A percentile compares a stretch with the other conserved stretches of the same genome.
Evolutionary conservation across 1,140 invertebrate species (phyloP).

Genomic region (Drosophila baimaii): DNA sequence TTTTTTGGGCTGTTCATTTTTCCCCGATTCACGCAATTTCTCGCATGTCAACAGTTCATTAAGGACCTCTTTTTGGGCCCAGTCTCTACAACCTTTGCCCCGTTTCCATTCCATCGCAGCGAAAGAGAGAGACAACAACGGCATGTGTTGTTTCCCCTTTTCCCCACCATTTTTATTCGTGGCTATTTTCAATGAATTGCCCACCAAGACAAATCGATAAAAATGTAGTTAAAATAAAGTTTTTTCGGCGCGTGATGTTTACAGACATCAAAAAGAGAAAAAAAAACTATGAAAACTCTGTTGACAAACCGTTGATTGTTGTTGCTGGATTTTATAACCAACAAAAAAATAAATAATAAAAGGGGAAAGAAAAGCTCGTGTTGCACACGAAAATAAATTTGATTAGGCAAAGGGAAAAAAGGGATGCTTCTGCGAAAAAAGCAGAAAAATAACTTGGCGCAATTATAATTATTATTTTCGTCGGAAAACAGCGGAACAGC

Average conservation of each 20-base stretch:
- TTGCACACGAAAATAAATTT: slow-evolving; percentile 60
- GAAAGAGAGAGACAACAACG: slow-evolving; percentile 49
- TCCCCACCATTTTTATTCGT: slow-evolving; percentile 16
- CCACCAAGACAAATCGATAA: slow-evolving; percentile 66
- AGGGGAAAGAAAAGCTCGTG: slow-evolving; percentile 18
- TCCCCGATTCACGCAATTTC: slow-evolving; percentile 68
- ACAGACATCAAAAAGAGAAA: slow-evolving; percentile 51
- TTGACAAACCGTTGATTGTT: slow-evolving; percentile 27
- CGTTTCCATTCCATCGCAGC: not conserved
- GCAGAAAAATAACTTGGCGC: slow-evolving; percentile 14
- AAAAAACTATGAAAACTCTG: slow-evolving; percentile 31
- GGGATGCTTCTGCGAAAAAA: slow-evolving; percentile 21
- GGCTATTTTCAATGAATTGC: slow-evolving; percentile 67
- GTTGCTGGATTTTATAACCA: slow-evolving; percentile 27
- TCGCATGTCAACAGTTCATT: slow-evolving; percentile 80
- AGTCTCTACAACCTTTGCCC: slow-evolving; percentile 8
- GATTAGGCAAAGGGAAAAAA: slow-evolving; percentile 41
- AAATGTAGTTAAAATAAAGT: slow-evolving; percentile 78
- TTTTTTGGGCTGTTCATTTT: slow-evolving; percentile 42
- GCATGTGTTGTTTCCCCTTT: slow-evolving; percentile 26
- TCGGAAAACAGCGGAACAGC: slow-evolving; percentile 5
- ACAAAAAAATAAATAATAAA: not conserved
- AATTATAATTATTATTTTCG: slow-evolving; percentile 61
- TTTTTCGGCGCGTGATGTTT: slow-evolving; percentile 52
- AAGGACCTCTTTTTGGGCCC: slow-evolving; percentile 36